Conservation (phyloP, 2,797 vertebrate genomes). For the Coregonus suidteri region DNA sequence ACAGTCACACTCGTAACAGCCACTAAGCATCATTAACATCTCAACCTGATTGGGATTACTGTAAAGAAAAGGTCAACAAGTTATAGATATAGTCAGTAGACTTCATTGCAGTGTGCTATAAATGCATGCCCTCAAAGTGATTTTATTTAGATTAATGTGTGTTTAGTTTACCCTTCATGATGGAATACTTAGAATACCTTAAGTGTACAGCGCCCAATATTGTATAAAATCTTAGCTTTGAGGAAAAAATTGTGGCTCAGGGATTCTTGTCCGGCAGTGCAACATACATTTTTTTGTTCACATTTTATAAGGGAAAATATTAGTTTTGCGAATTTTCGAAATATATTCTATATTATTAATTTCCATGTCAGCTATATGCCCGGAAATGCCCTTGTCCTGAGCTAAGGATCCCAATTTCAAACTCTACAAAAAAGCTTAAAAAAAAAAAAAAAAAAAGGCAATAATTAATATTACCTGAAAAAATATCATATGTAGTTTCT, state of each 20-base stretch:
- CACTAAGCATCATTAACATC: conserved; percentile 51
- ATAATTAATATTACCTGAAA: no score
- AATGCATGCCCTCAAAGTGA: neutral
- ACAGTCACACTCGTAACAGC: conserved; percentile 55
- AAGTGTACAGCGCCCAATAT: neutral
- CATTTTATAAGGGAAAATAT: no score
- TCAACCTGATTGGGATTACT: conserved; percentile 43
- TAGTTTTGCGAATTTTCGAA: no score
- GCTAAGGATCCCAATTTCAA: no score
- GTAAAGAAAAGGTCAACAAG: conserved; percentile 6
- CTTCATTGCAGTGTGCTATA: neutral
- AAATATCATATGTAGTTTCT: no score
- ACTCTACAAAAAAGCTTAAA: no score
- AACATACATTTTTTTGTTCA: no score
- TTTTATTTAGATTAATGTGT: neutral
- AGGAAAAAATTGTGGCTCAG: neutral
- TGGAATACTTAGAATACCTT: neutral
- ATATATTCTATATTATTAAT: no score
- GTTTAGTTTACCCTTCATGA: neutral
- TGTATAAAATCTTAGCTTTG: neutral
- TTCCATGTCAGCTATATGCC: no score
- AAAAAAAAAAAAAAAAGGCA: no score
- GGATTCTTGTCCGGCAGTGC: no score
- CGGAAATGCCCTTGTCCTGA: no score
- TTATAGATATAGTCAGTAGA: neutral